Conservation (phyloP, 2,113 vertebrate genomes). For the Alouatta palliata region DNA sequence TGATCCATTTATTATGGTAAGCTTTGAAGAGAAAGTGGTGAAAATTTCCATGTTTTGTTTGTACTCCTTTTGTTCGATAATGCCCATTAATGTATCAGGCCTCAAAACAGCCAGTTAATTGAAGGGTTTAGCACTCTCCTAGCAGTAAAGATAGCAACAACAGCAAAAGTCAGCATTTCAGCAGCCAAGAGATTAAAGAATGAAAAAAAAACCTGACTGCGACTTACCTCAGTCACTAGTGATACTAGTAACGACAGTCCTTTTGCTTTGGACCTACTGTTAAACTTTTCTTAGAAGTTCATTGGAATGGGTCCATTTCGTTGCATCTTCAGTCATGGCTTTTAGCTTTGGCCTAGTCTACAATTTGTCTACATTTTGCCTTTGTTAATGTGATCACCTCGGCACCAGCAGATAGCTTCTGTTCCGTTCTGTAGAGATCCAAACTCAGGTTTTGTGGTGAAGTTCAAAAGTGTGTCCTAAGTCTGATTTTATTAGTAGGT, state of each 20-base stretch:
- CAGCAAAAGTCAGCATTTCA: not conserved
- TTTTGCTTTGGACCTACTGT: not conserved
- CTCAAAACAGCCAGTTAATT: not conserved
- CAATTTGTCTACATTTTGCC: not conserved
- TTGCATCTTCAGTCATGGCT: not conserved
- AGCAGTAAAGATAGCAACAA: not conserved
- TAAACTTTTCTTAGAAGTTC: not conserved
- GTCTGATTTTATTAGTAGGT: not conserved
- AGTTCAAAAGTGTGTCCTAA: not conserved
- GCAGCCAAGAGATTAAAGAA: not conserved
- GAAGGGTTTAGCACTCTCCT: not conserved
- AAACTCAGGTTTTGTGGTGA: not conserved
- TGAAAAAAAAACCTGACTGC: not conserved
- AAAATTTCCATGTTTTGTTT: slow-evolving; percentile 31
- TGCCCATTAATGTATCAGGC: not conserved
- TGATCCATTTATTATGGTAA: not conserved
- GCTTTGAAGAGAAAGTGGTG: slow-evolving; percentile 1
- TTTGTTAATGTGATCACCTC: not conserved
- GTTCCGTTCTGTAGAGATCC: not conserved
- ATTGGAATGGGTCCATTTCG: not conserved
- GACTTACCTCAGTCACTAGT: not conserved
- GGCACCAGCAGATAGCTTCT: not conserved
- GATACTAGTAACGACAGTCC: not conserved
- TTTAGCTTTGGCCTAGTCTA: not conserved
- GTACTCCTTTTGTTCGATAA: not conserved